Evolutionary conservation across 2,113 vertebrate genomes (phyloP).

Genomic region (Gobius niger): DNA sequence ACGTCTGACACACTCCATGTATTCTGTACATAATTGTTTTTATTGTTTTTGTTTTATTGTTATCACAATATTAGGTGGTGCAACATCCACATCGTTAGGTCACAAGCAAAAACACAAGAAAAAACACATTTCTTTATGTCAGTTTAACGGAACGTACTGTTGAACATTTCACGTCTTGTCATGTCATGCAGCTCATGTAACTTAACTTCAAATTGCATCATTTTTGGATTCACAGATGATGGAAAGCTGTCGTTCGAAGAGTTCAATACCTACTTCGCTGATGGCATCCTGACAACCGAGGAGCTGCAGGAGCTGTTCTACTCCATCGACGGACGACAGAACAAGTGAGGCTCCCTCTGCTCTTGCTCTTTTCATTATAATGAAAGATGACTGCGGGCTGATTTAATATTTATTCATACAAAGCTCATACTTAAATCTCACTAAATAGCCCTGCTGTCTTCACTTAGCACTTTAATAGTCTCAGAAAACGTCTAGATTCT

Average conservation of each 20-base stretch:
- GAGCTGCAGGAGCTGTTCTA: conserved; percentile 92
- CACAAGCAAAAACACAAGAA: too few relatives aligned
- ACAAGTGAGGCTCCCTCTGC: conserved; percentile 79
- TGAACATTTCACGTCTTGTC: too few relatives aligned
- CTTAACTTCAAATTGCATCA: neutral
- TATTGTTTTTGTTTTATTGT: too few relatives aligned
- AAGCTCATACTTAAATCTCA: neutral
- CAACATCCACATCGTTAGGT: too few relatives aligned
- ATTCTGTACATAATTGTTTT: too few relatives aligned
- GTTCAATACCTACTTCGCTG: conserved; percentile 93
- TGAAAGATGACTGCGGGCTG: neutral
- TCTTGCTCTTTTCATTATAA: neutral
- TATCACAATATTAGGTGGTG: too few relatives aligned
- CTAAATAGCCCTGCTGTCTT: neutral
- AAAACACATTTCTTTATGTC: too few relatives aligned
- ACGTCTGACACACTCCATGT: too few relatives aligned
- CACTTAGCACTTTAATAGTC: neutral
- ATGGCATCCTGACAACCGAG: conserved; percentile 88
- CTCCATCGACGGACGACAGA: conserved; percentile 85
- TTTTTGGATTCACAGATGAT: conserved; percentile 82
- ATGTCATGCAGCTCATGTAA: too few relatives aligned
- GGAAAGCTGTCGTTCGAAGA: conserved; percentile 97
- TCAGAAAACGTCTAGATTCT: neutral
- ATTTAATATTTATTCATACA: conserved; percentile 3
- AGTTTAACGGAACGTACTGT: too few relatives aligned